A percentile compares a stretch with the other conserved stretches of the same genome.
Conservation (phyloP, 2,888 invertebrate genomes). For the Pomacea canaliculata region DNA sequence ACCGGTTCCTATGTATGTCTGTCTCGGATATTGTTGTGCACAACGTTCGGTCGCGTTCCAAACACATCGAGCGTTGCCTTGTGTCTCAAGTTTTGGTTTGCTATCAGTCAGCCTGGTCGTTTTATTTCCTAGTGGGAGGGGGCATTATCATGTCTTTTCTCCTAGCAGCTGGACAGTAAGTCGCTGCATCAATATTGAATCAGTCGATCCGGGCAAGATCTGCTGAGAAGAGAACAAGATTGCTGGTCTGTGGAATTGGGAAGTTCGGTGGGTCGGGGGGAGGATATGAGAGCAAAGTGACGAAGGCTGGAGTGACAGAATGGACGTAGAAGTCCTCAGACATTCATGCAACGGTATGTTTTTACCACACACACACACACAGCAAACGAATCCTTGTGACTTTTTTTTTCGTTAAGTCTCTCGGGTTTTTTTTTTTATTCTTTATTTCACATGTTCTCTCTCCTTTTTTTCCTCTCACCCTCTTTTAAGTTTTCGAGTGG, state of each 20-base stretch:
- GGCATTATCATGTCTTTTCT: not conserved
- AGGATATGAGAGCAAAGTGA: too few relatives aligned
- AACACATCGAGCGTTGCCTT: not conserved
- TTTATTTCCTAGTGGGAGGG: not conserved
- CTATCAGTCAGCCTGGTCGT: not conserved
- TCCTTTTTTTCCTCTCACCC: not conserved
- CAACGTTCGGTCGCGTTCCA: too few relatives aligned
- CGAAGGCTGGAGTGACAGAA: too few relatives aligned
- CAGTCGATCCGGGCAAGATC: constrained; percentile 16
- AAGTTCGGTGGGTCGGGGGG: too few relatives aligned
- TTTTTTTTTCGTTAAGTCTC: not conserved
- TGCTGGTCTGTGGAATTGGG: too few relatives aligned
- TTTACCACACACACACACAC: too few relatives aligned
- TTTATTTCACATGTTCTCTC: not conserved
- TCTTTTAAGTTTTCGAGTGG: not conserved
- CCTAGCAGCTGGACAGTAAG: not conserved
- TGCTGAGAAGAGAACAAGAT: not conserved
- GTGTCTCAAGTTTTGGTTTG: not conserved
- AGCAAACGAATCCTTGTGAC: too few relatives aligned
- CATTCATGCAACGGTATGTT: too few relatives aligned
- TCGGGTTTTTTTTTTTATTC: not conserved
- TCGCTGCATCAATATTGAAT: constrained; percentile 15
- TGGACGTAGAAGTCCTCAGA: too few relatives aligned
- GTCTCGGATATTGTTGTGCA: too few relatives aligned
- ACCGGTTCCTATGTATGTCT: too few relatives aligned